phyloP scores from a whole-genome alignment of 2,888 invertebrate species.

The Steromphala cineraria region DNA sequence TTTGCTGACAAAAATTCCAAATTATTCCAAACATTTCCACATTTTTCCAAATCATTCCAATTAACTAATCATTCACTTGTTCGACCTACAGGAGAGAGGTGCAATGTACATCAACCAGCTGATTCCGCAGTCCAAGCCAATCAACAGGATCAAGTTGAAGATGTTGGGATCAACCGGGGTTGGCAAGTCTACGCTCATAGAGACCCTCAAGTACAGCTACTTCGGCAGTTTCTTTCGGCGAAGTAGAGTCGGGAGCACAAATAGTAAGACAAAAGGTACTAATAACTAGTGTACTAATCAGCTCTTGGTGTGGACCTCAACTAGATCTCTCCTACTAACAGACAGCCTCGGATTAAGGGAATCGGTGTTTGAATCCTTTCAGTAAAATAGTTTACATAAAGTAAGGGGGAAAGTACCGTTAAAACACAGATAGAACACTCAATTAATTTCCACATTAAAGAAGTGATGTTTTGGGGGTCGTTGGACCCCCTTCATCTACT shows the following conservation, averaged over 20 bases:
- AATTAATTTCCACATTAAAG: too few relatives aligned
- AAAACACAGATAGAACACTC: too few relatives aligned
- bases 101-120: slow-evolving; percentile 81
- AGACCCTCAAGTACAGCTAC: slow-evolving; percentile 82
- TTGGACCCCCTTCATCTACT: too few relatives aligned
- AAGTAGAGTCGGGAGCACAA: slow-evolving; percentile 32
- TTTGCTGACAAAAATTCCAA: too few relatives aligned
- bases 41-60: too few relatives aligned
- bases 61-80: neutral
- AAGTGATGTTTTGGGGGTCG: too few relatives aligned
- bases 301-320: neutral
- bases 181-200: slow-evolving; percentile 84
- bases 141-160: slow-evolving; percentile 81
- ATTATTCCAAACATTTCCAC: too few relatives aligned
- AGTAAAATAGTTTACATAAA: too few relatives aligned
- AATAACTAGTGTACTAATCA: neutral
- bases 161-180: slow-evolving; percentile 84
- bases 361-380: too few relatives aligned
- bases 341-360: too few relatives aligned
- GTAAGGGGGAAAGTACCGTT: too few relatives aligned
- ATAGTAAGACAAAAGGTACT: slow-evolving; percentile 32
- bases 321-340: too few relatives aligned
- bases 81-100: slow-evolving; percentile 69
- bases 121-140: slow-evolving; percentile 76
- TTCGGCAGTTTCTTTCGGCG: slow-evolving; percentile 81